A percentile compares a stretch with the other conserved stretches of the same genome.
Evolutionary conservation across 2,797 vertebrate species (phyloP).

Genomic region (Falco rusticolus): DNA sequence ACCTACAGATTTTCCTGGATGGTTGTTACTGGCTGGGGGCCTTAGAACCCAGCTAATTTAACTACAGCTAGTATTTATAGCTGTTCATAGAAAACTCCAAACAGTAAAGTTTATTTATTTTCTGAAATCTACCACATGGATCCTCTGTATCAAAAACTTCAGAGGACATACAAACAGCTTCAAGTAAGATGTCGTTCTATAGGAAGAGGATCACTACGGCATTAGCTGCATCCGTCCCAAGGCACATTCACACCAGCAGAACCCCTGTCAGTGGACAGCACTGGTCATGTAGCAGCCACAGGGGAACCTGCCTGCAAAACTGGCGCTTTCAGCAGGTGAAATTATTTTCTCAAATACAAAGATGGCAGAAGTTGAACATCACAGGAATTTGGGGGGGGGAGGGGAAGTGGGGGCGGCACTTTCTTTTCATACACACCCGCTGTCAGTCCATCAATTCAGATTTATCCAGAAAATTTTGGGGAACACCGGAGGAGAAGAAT

Average conservation of each 20-base stretch:
- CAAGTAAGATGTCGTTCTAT: neutral
- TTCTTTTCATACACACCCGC: neutral
- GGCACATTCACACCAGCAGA: neutral
- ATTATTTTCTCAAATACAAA: neutral
- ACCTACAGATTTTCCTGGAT: neutral
- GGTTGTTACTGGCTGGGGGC: neutral
- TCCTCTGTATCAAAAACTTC: fast-evolving
- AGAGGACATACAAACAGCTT: neutral
- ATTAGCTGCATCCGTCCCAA: neutral
- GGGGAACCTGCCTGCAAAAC: neutral
- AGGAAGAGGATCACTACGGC: neutral
- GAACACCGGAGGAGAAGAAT: neutral
- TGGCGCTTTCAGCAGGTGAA: neutral
- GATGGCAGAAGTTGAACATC: neutral
- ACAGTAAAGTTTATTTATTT: neutral
- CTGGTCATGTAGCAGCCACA: neutral
- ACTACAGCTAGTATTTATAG: neutral
- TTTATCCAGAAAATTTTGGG: neutral
- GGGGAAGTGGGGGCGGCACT: too few relatives aligned
- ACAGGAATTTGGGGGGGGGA: neutral
- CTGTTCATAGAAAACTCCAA: neutral
- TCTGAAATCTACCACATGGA: neutral
- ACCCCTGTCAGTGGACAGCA: too few relatives aligned
- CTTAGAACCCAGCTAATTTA: neutral
- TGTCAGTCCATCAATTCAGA: neutral